Evolutionary conservation across 2,888 invertebrate species (phyloP).

Genomic region (Cryptosula pallasiana): DNA sequence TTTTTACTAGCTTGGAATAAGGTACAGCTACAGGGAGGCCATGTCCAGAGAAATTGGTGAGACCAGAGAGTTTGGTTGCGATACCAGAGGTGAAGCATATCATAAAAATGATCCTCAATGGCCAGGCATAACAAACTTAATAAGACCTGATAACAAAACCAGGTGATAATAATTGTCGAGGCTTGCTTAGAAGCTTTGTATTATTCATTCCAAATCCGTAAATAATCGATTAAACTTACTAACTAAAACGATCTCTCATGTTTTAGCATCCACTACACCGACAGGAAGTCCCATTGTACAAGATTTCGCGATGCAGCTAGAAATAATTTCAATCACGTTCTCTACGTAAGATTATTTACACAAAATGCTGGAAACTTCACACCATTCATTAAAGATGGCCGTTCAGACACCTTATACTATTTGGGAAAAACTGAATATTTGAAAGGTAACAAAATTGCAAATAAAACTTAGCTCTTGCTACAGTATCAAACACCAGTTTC

Average conservation of each 20-base stretch:
- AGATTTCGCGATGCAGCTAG: background rate
- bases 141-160: background rate
- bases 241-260: too few relatives aligned
- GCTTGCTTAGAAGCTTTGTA: too few relatives aligned
- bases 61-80: conserved; percentile 3
- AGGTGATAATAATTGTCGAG: too few relatives aligned
- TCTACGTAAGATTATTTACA: background rate
- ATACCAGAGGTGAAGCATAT: background rate
- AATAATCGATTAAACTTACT: too few relatives aligned
- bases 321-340: background rate
- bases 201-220: too few relatives aligned
- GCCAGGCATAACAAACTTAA: background rate
- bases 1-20: background rate
- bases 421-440: background rate
- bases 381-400: background rate
- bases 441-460: background rate
- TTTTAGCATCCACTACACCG: background rate
- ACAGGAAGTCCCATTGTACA: background rate
- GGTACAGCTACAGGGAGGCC: background rate
- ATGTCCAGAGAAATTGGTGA: background rate
- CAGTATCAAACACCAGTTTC: too few relatives aligned
- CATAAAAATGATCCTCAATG: conserved; percentile 7
- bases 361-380: background rate
- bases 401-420: background rate
- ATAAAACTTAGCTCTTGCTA: too few relatives aligned